Conservation (phyloP, 2,113 vertebrate genomes). For the Thryonomys swinderianus region DNA sequence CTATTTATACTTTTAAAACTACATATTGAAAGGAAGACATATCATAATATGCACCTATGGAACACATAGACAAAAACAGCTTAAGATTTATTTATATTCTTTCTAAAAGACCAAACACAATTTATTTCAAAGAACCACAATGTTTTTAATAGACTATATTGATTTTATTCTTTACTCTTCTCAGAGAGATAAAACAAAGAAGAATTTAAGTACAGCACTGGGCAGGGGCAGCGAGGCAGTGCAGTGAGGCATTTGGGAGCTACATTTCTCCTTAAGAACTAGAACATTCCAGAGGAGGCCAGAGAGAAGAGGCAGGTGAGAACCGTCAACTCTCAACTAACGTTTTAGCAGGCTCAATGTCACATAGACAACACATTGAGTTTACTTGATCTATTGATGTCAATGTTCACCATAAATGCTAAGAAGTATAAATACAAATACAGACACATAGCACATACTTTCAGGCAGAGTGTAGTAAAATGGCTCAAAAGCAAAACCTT, state of each 20-base stretch:
- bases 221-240: neutral
- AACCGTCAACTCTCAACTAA: neutral
- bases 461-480: neutral
- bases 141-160: slow-evolving; percentile 42
- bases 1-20: slow-evolving; percentile 29
- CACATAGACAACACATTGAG: neutral
- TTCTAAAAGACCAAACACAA: slow-evolving; percentile 46
- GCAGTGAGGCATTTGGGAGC: neutral
- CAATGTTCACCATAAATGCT: neutral
- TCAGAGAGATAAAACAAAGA: neutral
- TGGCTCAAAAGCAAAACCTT: neutral
- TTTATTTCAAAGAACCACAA: slow-evolving; percentile 41
- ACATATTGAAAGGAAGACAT: neutral
- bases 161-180: slow-evolving; percentile 41
- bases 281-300: neutral
- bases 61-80: slow-evolving; percentile 22
- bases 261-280: neutral
- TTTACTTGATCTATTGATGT: neutral
- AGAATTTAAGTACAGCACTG: neutral
- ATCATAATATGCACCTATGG: neutral
- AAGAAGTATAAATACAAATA: neutral
- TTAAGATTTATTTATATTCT: slow-evolving; percentile 29
- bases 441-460: neutral
- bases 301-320: neutral
- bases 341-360: neutral